A percentile compares a stretch with the other conserved stretches of the same genome.
Conservation (phyloP, 1,140 invertebrate species). For the Eumaeus atala region DNA sequence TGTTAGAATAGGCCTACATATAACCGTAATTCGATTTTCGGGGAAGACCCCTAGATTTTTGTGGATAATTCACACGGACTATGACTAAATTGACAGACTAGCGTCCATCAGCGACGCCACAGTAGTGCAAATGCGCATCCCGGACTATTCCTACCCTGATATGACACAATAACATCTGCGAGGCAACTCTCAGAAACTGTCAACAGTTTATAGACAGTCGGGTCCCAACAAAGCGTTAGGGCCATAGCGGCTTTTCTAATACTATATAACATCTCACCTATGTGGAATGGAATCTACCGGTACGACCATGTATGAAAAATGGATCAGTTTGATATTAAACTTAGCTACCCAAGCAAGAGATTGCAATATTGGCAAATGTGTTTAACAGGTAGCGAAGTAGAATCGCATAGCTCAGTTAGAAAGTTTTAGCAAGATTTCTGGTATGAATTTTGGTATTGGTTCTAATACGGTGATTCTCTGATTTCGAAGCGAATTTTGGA, state of each 20-base stretch:
- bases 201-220: too few species aligned
- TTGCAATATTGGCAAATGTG: neutral
- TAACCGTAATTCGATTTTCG: conserved; percentile 10
- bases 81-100: conserved; percentile 8
- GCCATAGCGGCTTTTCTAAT: too few species aligned
- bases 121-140: too few species aligned
- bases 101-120: neutral
- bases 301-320: neutral
- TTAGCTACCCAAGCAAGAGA: neutral
- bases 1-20: conserved; percentile 42
- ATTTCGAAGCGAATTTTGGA: conserved; percentile 18
- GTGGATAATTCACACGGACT: conserved; percentile 7
- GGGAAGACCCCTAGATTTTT: conserved; percentile 9
- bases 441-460: conserved; percentile 15
- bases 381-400: neutral
- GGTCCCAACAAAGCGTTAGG: too few species aligned
- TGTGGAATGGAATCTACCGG: conserved; percentile 1
- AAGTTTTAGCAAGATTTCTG: neutral
- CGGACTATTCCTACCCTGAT: neutral
- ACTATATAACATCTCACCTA: too few species aligned
- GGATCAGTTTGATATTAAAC: too few species aligned
- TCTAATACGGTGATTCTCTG: conserved; percentile 19
- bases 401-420: neutral
- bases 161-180: too few species aligned
- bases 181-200: too few species aligned